phyloP scores from a whole-genome alignment of 2,888 invertebrate species.

The Osmoderma eremita region DNA sequence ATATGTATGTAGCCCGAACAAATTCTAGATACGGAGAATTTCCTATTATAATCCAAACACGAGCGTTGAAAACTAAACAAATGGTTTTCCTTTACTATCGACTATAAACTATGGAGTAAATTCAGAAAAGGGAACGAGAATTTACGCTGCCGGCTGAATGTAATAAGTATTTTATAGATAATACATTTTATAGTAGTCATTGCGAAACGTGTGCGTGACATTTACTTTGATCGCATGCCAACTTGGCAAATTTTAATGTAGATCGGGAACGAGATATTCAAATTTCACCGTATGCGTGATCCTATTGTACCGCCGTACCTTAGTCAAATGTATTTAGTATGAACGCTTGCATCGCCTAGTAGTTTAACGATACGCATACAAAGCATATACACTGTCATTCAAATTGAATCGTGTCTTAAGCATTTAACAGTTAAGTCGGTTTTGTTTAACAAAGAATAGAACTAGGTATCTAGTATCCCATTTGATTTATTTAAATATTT shows the following conservation, averaged over 20 bases:
- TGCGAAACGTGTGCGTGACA: conserved; percentile 35
- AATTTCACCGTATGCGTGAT: conserved; percentile 37
- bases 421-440: too few species aligned
- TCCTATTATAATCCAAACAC: conserved; percentile 19
- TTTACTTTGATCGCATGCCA: conserved; percentile 41
- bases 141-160: conserved; percentile 6
- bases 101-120: conserved; percentile 20
- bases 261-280: conserved; percentile 38
- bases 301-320: conserved; percentile 28
- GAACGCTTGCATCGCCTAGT: conserved; percentile 13
- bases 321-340: conserved; percentile 24
- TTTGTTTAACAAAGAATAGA: too few species aligned
- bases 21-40: conserved; percentile 8
- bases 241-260: conserved; percentile 41
- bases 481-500: too few species aligned
- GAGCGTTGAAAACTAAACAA: conserved; percentile 12
- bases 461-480: too few species aligned
- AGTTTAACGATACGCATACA: conserved; percentile 6
- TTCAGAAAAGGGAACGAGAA: conserved; percentile 23
- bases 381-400: conserved; percentile 5
- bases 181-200: conserved; percentile 31
- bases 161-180: conserved; percentile 35
- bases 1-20: neutral
- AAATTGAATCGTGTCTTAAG: neutral
- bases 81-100: conserved; percentile 15